These are phyloP conservation scores for Coluber constrictor DNA, from an alignment of 2,797 vertebrate genomes.

Conservation along the genomic window DNA sequence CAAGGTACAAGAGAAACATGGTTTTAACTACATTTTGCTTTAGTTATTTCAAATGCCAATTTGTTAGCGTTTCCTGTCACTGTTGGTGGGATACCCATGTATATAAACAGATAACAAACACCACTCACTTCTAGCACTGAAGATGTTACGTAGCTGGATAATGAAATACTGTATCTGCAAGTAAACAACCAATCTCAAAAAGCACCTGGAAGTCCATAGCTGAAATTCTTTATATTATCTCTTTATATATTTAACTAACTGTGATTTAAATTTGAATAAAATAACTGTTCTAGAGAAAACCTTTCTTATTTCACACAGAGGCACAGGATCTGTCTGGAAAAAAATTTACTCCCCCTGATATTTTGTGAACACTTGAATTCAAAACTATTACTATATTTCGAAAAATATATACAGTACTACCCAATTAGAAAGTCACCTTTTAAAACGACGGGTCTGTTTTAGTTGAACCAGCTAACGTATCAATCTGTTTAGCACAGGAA, in stretches of 20 bases:
- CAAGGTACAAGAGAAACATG: not conserved
- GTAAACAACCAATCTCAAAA: not conserved
- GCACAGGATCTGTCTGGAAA: not conserved
- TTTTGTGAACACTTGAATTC: not conserved
- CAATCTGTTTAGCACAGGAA: not conserved
- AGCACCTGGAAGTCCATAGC: not conserved
- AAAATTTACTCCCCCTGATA: not conserved
- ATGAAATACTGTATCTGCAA: not conserved
- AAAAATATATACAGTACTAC: not conserved
- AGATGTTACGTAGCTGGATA: not conserved
- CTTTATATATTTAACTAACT: not conserved
- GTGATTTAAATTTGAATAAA: not conserved
- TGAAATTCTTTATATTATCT: not conserved
- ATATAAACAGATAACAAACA: not conserved
- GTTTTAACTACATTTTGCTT: not conserved
- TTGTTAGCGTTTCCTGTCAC: not conserved
- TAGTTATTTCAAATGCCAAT: not conserved
- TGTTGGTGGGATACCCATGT: not conserved
- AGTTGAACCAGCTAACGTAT: not conserved
- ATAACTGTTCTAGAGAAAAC: not conserved
- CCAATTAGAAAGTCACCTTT: not conserved
- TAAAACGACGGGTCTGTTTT: not conserved
- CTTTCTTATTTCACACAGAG: not conserved
- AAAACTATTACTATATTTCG: not conserved
- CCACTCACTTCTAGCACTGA: not conserved